Percentiles rank a stretch among this genome's conserved stretches.
These are phyloP conservation scores for Balanococcus diminutus DNA, from an alignment of 2,888 invertebrate genomes.

Conservation along the genomic window DNA sequence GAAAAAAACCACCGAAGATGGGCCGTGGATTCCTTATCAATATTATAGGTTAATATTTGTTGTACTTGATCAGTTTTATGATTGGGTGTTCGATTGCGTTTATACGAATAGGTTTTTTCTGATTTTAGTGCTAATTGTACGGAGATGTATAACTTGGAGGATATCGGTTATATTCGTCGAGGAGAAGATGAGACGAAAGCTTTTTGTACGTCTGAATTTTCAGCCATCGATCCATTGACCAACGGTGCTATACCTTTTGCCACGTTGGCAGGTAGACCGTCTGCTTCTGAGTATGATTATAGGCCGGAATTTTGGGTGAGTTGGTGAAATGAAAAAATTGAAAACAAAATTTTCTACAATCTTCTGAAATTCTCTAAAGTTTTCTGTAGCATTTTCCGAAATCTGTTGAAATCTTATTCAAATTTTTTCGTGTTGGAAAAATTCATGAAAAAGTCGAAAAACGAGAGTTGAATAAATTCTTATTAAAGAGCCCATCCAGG, in stretches of 20 bases:
- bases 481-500: no score
- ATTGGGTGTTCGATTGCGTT: no score
- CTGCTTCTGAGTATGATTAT: conserved; percentile 88
- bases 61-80: no score
- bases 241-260: conserved; percentile 95
- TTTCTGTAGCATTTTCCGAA: no score
- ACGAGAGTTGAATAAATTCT: no score
- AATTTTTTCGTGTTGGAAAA: no score
- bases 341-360: no score
- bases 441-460: no score
- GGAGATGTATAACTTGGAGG: conserved; percentile 85
- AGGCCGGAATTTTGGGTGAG: conserved; percentile 86
- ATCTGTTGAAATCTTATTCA: no score
- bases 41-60: conserved; percentile 76
- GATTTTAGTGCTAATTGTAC: conserved; percentile 82
- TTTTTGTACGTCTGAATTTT: conserved; percentile 97
- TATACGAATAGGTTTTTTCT: no score
- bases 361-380: no score
- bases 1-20: conserved; percentile 78
- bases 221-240: conserved; percentile 93
- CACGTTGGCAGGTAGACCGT: conserved; percentile 91
- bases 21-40: conserved; percentile 87
- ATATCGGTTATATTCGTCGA: conserved; percentile 73
- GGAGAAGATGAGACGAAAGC: conserved; percentile 87
- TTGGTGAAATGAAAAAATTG: no score